Base-by-base conservation (phyloP, 2,797 vertebrate genomes). In the Huso huso region DNA sequence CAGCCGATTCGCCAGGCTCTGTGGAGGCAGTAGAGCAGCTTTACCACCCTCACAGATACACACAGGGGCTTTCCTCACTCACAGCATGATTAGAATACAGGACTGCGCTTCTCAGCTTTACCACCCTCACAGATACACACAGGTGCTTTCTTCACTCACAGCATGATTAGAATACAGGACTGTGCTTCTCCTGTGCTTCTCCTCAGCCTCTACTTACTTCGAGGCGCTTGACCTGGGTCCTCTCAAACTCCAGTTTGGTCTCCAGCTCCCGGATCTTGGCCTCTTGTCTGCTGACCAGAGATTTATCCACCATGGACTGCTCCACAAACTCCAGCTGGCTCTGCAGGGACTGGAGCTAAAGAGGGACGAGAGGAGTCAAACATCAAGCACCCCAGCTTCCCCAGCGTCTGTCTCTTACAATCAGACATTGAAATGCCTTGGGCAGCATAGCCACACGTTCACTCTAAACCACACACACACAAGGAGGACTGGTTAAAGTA, bases 221-320 rank as follows among this genome's bases (percentile, higher is more conserved):
- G 70, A 98, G 81, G 66, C 96, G 93, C 79, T 98, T 99, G 83
- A 94, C 93, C 85, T 98, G 96, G 0, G 96, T 97, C 86, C 91
- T 94, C 79, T 99, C 96, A 0, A 98, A 99, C 86, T 99, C 96
- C 77, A 98, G 84, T 74, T 95, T 94, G 50, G 90, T 93, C 80
- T 99, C 96, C 77, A 98, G 86, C 79, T 99, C 96, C 0, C 95
- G 93, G 79, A 92, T 94, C 86, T 95, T 97, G 73, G 94, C 94
- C 74, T 99, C 96, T 73, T 99, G 96, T 52, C 96, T 86, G 83
- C 93, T 94, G 76, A 98, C 94, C 0, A 95, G 81, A 0, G 95
- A 97, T 81, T 95, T 97, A 78, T 99, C 96, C 85, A 99, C 96
- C 94, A 95, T 98, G 75, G 96, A 97, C 75, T 96, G 93, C 75